Base-by-base conservation (phyloP, 2,888 invertebrate genomes). In the Parapristionchus giblindavisi region DNA sequence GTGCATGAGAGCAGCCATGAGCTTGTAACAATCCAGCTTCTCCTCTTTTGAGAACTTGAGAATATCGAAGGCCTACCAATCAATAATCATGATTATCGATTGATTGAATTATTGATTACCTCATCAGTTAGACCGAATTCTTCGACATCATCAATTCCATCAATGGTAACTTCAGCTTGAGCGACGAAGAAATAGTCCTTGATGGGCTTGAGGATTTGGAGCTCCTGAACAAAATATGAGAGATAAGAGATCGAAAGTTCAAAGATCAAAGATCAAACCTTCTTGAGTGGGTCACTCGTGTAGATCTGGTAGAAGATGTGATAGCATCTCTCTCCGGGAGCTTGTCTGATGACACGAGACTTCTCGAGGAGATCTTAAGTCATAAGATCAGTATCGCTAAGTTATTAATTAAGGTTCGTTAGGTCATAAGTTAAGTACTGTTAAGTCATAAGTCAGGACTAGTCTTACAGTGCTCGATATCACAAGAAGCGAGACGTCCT, bases 401-500 rank as follows among this genome's bases (percentile, higher is more conserved):
- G 17, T 43, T 2, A 29, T 43, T 65, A 43, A 43, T 14, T 14
- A 29, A 58, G 58, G 34, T 58, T 14, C 5, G 3, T 21, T 6
- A 51, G 51, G 32, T 32, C 8, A 32, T 51, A 11, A 8, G 52
- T 36, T 4, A 52, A 6, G 51, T 11, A 4, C 11, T 52, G 43
- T 51, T 40, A 72, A 38, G n/a, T 24, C 21, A 52, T 63, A 32
- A 27, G 11, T n/a, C n/a, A 48, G 21, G 27, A 4, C 11, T 29
- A 8, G 3, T 29, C 95, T 94, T 92, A 97, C 97, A 99, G 89
- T 96, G 96, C 91, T 99, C 98, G 91, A 99, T 99, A 91, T 99
- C 98, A 91, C 97, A 97, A 92, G 98, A 98, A 90, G 98, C 97
- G 92, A 99, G 92, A 93, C 98, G 98, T 91, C 97, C 98, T 73